These are phyloP conservation scores for Neocloeon triangulifer DNA, from an alignment of 1,140 invertebrate species.

Conservation along the genomic window DNA sequence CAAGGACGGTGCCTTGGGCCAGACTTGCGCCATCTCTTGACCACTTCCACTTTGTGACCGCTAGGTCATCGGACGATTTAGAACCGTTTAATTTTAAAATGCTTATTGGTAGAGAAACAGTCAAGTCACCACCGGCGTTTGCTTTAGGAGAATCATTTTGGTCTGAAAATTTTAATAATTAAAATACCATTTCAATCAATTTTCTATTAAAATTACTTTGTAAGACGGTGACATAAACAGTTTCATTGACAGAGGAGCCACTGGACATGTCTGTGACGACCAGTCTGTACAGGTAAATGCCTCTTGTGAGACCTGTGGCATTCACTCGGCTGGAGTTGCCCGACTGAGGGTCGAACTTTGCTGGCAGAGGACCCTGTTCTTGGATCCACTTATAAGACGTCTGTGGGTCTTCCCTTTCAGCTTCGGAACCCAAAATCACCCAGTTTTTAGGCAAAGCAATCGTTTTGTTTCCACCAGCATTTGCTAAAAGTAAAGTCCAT, in stretches of 20 bases:
- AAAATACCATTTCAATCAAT: too few species aligned
- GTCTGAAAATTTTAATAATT: conserved; percentile 29
- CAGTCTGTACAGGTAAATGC: conserved; percentile 61
- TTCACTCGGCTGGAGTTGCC: conserved; percentile 21
- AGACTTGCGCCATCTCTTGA: conserved; percentile 52
- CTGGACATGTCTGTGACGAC: conserved; percentile 68
- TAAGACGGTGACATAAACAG: conserved; percentile 56
- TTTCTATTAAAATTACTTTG: conserved; percentile 67
- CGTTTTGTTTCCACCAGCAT: conserved; percentile 32
- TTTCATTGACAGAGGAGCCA: conserved; percentile 49
- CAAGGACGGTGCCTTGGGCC: conserved; percentile 59
- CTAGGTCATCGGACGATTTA: conserved; percentile 66
- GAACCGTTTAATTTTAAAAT: conserved; percentile 67
- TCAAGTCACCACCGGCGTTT: conserved; percentile 64
- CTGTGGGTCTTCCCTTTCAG: conserved; percentile 36
- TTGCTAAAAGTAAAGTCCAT: conserved; percentile 28
- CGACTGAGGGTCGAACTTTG: background rate
- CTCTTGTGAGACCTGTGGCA: conserved; percentile 57
- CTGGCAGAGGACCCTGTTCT: background rate
- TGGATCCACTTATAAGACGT: conserved; percentile 16
- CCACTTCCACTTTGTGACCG: conserved; percentile 69
- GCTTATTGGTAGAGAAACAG: conserved; percentile 45
- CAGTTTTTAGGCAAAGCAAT: conserved; percentile 59
- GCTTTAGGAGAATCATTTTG: conserved; percentile 73
- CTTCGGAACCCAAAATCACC: conserved; percentile 55